These are phyloP conservation scores for Hypotaenidia philippensis DNA, from an alignment of 2,797 vertebrate species.

Conservation along the genomic window DNA sequence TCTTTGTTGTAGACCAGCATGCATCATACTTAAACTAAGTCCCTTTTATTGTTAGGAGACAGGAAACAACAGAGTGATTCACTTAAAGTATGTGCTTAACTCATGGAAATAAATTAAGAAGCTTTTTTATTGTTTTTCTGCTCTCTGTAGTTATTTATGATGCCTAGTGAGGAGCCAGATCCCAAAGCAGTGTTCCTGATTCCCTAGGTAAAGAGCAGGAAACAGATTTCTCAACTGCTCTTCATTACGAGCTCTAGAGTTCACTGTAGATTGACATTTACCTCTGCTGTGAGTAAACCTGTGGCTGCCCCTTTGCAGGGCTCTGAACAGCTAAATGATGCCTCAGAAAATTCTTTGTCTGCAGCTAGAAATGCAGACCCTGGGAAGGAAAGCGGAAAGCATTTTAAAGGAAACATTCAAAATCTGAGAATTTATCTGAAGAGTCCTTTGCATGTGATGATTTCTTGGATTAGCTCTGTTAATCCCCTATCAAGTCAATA, in stretches of 20 bases:
- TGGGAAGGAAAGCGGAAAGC: not conserved
- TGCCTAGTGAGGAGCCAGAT: conserved; percentile 18
- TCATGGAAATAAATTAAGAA: conserved; percentile 61
- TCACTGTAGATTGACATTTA: not conserved
- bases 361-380: not conserved
- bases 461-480: conserved; percentile 15
- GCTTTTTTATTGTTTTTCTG: not conserved
- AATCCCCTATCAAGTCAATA: not conserved
- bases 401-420: not conserved
- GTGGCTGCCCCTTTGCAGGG: not conserved
- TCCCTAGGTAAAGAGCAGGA: conserved; percentile 51
- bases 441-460: not conserved
- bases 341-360: not conserved
- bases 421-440: not conserved
- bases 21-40: not conserved
- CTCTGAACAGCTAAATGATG: not conserved
- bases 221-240: conserved; percentile 21
- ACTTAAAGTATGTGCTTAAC: conserved; percentile 56
- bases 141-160: conserved; percentile 62
- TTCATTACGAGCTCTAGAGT: not conserved
- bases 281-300: not conserved
- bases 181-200: not conserved
- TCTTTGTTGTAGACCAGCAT: not conserved
- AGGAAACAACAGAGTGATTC: conserved; percentile 68
- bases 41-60: conserved; percentile 56